A percentile compares a stretch with the other conserved stretches of the same genome.
phyloP scores from a whole-genome alignment of 2,797 vertebrate genomes.

The Tapirus indicus region DNA sequence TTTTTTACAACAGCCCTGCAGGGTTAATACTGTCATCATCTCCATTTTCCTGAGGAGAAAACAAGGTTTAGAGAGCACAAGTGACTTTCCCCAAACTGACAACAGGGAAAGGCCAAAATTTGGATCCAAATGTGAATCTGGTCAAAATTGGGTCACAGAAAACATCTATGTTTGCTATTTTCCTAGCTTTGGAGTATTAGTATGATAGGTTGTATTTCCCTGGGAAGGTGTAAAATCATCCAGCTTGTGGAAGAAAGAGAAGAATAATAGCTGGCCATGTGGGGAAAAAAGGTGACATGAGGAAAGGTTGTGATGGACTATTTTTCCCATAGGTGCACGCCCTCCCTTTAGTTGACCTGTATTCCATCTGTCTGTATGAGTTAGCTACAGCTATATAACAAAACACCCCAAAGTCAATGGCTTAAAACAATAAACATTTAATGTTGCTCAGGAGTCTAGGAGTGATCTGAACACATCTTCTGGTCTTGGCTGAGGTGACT shows the following conservation, averaged over 20 bases:
- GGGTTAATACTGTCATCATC: background rate
- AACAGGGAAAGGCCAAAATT: background rate
- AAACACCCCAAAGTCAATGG: background rate
- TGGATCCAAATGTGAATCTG: conserved; percentile 17
- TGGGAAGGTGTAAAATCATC: background rate
- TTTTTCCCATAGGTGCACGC: background rate
- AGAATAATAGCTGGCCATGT: background rate
- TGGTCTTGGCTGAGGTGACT: background rate
- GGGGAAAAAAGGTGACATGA: background rate
- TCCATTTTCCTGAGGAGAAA: conserved; percentile 36
- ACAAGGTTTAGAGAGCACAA: background rate
- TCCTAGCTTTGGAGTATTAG: background rate
- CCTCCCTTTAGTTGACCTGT: background rate
- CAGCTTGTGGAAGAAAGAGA: background rate
- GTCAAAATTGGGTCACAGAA: background rate
- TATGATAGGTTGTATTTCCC: background rate
- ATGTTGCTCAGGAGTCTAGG: background rate
- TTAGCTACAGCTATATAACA: background rate
- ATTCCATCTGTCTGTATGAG: background rate
- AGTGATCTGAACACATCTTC: background rate
- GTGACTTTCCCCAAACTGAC: background rate
- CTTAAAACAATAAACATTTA: background rate
- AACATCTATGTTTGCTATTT: background rate
- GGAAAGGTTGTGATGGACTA: background rate
- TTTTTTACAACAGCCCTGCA: background rate